phyloP scores from a whole-genome alignment of 2,888 invertebrate species.

The Formica aserva region DNA sequence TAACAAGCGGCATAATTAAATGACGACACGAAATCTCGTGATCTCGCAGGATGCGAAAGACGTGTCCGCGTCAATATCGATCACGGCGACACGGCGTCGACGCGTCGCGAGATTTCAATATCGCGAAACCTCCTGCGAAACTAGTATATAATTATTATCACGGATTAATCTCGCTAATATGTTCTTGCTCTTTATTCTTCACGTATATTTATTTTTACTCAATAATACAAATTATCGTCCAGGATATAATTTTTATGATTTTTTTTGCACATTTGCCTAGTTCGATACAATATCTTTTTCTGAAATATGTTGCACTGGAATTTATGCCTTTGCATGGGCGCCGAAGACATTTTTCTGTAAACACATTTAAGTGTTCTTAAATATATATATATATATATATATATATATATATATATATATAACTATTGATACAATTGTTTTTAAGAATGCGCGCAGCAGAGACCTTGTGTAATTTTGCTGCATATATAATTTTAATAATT shows the following conservation, averaged over 20 bases:
- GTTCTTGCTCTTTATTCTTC: slow-evolving; percentile 2
- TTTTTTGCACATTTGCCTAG: slow-evolving; percentile 7
- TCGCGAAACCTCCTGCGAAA: slow-evolving; percentile 38
- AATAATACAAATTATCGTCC: not conserved
- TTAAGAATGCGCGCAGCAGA: too few relatives aligned
- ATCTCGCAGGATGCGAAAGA: slow-evolving; percentile 45
- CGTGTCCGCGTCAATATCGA: slow-evolving; percentile 42
- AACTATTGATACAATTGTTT: too few relatives aligned
- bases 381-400: not conserved
- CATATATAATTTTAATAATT: too few relatives aligned
- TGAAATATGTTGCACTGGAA: not conserved
- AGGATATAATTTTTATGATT: not conserved
- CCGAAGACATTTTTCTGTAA: not conserved
- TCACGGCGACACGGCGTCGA: slow-evolving; percentile 23
- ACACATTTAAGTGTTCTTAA: not conserved
- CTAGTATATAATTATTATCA: slow-evolving; percentile 35
- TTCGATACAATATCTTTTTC: not conserved
- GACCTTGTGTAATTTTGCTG: too few relatives aligned
- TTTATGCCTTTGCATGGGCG: not conserved
- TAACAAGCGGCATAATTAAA: slow-evolving; percentile 48
- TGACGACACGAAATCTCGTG: slow-evolving; percentile 50
- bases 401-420: not conserved
- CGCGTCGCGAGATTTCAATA: slow-evolving; percentile 36
- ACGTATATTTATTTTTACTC: not conserved
- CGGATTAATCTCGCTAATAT: slow-evolving; percentile 36